A percentile compares a stretch with the other conserved stretches of the same genome.
Conservation (phyloP, 2,113 vertebrate species). For the Jaculus jaculus region DNA sequence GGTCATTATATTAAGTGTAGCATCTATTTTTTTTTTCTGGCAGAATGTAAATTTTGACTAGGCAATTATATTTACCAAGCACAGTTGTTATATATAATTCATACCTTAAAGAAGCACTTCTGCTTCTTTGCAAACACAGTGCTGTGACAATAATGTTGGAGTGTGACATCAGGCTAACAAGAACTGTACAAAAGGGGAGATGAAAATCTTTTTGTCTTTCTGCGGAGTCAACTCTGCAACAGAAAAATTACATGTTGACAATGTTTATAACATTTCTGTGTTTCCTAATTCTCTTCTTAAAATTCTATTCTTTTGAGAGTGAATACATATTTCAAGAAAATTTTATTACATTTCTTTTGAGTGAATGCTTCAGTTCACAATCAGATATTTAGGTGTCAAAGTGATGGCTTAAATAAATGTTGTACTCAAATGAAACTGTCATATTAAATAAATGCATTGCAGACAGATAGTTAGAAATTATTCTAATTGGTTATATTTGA, state of each 20-base stretch:
- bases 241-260: neutral
- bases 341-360: neutral
- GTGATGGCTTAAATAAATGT: neutral
- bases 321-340: neutral
- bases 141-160: neutral
- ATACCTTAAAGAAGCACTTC: slow-evolving; percentile 33
- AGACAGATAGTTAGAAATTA: neutral
- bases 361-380: neutral
- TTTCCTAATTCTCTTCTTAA: neutral
- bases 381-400: neutral
- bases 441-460: neutral
- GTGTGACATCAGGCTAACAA: slow-evolving; percentile 16
- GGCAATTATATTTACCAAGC: slow-evolving; percentile 33
- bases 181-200: neutral
- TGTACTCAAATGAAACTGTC: neutral
- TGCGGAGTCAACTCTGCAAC: neutral
- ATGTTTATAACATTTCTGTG: neutral
- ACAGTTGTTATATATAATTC: slow-evolving; percentile 30
- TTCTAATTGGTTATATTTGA: neutral
- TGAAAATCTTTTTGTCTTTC: neutral
- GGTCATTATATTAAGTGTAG: slow-evolving; percentile 20
- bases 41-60: slow-evolving; percentile 54
- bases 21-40: neutral
- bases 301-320: neutral
- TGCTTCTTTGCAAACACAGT: slow-evolving; percentile 51